phyloP scores from a whole-genome alignment of 92 coral and sea anemone genomes.

The Scolanthus callimorphus region DNA sequence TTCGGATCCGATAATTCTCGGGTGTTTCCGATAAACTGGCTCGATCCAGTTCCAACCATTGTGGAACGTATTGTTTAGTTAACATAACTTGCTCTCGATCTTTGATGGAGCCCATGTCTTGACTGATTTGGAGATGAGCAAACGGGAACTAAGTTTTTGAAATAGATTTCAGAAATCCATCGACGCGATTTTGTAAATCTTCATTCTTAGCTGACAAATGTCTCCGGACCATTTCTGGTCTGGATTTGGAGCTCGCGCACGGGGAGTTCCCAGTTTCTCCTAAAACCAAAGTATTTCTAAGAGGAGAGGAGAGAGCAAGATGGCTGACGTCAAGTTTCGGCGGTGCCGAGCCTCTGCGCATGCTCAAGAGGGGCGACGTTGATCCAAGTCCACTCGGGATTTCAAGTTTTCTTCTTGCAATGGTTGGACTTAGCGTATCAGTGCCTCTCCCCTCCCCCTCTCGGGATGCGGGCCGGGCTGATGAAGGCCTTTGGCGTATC shows the following conservation, averaged over 20 bases:
- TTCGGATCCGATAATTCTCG: too few species aligned
- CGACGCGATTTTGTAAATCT: slow-evolving; percentile 54
- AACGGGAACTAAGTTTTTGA: too few species aligned
- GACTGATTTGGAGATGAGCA: too few species aligned
- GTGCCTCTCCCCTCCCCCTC: background rate
- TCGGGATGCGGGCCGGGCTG: background rate
- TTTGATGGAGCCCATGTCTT: too few species aligned
- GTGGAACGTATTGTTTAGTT: too few species aligned
- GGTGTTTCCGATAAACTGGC: too few species aligned
- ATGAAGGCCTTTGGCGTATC: background rate
- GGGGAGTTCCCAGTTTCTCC: slow-evolving; percentile 6
- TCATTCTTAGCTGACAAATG: slow-evolving; percentile 36
- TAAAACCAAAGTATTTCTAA: slow-evolving; percentile 39
- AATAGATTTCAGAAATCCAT: slow-evolving; percentile 61
- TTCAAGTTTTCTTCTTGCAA: background rate
- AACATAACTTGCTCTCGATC: too few species aligned
- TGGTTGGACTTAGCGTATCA: background rate
- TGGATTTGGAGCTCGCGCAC: background rate
- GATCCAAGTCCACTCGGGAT: too few species aligned
- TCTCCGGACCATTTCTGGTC: slow-evolving; percentile 27
- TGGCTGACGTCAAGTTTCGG: slow-evolving; percentile 41
- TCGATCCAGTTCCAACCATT: too few species aligned
- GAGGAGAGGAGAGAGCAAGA: slow-evolving; percentile 38
- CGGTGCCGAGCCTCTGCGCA: slow-evolving; percentile 19
- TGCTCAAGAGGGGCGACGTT: too few species aligned